Conservation (phyloP, 2,113 vertebrate species). For the Willisornis vidua region DNA sequence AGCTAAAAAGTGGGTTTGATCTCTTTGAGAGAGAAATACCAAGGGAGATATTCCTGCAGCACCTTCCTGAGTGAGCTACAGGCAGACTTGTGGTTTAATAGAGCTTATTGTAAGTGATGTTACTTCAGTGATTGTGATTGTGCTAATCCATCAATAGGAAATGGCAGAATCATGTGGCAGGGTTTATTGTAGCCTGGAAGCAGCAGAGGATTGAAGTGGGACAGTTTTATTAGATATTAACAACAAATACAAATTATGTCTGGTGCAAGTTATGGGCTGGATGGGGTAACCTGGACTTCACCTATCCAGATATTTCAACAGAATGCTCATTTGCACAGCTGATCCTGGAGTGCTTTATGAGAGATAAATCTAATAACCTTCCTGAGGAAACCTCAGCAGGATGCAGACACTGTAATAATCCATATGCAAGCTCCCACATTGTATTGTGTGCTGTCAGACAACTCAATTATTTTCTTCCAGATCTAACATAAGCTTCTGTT, state of each 20-base stretch:
- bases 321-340: neutral
- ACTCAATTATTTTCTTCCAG: neutral
- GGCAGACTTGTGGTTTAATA: neutral
- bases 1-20: neutral
- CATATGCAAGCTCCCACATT: neutral
- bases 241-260: neutral
- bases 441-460: conserved; percentile 14
- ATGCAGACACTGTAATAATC: neutral
- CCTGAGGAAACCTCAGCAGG: conserved; percentile 7
- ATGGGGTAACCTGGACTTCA: neutral
- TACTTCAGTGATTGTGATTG: neutral
- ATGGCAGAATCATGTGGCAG: neutral
- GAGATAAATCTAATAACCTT: conserved; percentile 39
- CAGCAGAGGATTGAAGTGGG: neutral
- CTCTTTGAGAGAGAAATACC: neutral
- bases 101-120: neutral
- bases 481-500: conserved; percentile 41
- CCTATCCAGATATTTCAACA: neutral
- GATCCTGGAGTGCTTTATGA: conserved; percentile 26
- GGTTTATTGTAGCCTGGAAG: neutral
- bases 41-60: neutral
- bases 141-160: neutral
- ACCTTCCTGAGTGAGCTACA: neutral
- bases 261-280: neutral
- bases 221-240: neutral